Base-by-base conservation (phyloP, 2,113 vertebrate genomes). In the Microcebus tavaratra region DNA sequence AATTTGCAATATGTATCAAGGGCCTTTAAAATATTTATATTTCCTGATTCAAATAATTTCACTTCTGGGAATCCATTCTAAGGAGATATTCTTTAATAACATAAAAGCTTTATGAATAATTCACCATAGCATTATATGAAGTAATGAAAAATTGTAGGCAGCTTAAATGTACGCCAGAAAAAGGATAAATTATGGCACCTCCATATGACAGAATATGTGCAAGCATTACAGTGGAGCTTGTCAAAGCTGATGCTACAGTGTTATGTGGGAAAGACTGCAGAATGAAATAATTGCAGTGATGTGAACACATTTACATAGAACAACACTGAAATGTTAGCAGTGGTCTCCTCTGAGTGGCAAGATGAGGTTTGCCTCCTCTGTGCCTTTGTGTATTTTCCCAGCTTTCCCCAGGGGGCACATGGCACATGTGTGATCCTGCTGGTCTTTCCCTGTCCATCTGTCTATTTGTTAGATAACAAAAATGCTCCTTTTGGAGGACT, bases 201-300 rank as follows among this genome's bases (percentile, higher is more conserved):
- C 36, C 36, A 0, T 15, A 14, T 25, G 72, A 25, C 17, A 42
- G 39, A 42, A 6, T 20, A 27, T 25, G 0, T 6, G 42, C 42
- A 34, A 34, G 50, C 39, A 18, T 0, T 31, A n/a, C 15, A 11
- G 45, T 21, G 25, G n/a, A 29, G 11, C 12, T 13, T 2, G 1
- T 61, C 55, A 14, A 6, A 20, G n/a, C 29, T 17, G 55, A 27
- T 1, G 23, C 45, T 73, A 7, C 13, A 25, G 10, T 42, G n/a
- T 29, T 50, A 27, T 2, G 13, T 25, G 13, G 39, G 15, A 25
- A 23, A 79, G 18, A 10, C 6, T 0, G 1, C 42, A 42, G 20
- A 48, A 53, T 21, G 68, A 36, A 78, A 50, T 50, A 17, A 39
- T 5, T 50, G 45, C 72, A 11, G 1, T 8, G 10, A 39, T 27